Conservation (phyloP, 2,888 invertebrate genomes). For the Noctua janthe region DNA sequence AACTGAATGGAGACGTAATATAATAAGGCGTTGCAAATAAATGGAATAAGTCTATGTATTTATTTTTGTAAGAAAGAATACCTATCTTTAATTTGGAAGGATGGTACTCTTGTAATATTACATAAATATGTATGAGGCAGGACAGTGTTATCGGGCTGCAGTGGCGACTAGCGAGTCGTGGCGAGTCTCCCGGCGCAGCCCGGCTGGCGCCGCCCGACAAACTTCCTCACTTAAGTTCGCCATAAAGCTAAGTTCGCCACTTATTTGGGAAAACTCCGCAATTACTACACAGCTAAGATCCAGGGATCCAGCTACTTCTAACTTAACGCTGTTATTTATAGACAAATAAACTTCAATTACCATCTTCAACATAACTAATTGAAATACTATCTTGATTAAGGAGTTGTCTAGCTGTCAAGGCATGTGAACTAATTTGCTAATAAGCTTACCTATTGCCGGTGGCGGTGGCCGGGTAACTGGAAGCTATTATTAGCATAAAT, state of each 20-base stretch:
- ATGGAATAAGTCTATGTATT: not conserved
- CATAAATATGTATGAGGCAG: constrained; percentile 22
- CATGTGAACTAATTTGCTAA: constrained; percentile 30
- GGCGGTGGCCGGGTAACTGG: constrained; percentile 9
- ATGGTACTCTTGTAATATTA: constrained; percentile 15
- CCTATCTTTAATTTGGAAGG: not conserved
- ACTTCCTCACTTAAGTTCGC: constrained; percentile 80
- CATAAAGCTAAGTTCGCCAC: constrained; percentile 80
- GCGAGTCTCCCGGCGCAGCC: constrained; percentile 65
- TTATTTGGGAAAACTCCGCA: constrained; percentile 76
- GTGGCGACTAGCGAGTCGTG: constrained; percentile 7
- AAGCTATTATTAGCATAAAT: constrained; percentile 54
- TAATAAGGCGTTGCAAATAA: not conserved
- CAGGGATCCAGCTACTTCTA: constrained; percentile 66
- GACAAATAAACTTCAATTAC: constrained; percentile 69
- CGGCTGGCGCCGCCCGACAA: constrained; percentile 78
- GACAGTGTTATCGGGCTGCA: constrained; percentile 36
- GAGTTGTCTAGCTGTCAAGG: constrained; percentile 18
- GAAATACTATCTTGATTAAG: constrained; percentile 30
- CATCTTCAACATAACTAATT: constrained; percentile 32
- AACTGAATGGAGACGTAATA: not conserved
- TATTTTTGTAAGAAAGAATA: not conserved
- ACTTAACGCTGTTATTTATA: constrained; percentile 73
- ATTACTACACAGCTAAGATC: constrained; percentile 75
- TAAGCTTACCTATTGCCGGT: constrained; percentile 20